Conservation (phyloP, 2,113 vertebrate species). For the Calonectris borealis region DNA sequence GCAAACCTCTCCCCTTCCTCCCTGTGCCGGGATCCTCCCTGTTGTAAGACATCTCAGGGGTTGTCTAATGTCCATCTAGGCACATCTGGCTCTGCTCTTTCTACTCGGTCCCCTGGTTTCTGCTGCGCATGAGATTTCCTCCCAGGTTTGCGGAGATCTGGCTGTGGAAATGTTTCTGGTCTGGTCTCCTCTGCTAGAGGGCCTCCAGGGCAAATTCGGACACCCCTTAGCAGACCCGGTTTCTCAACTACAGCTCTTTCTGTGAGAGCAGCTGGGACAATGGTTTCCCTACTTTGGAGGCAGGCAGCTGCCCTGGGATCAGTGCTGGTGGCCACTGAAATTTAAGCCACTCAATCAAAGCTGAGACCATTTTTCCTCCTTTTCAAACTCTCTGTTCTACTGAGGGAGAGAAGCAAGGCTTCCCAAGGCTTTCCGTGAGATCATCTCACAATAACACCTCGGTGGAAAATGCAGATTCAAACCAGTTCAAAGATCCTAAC, state of each 20-base stretch:
- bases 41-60: neutral
- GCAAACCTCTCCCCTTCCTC: neutral
- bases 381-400: neutral
- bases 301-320: neutral
- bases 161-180: neutral
- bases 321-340: neutral
- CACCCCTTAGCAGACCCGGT: neutral
- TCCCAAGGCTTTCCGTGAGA: neutral
- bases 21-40: neutral
- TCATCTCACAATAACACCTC: neutral
- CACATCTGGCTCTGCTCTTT: neutral
- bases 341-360: neutral
- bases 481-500: neutral
- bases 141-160: neutral
- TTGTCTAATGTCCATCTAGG: neutral
- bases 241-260: neutral
- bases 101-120: neutral
- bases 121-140: neutral
- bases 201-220: neutral
- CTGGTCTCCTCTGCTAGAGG: neutral
- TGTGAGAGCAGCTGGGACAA: neutral
- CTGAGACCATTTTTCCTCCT: neutral
- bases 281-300: neutral
- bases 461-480: neutral
- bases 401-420: neutral